These are phyloP conservation scores for Archaeoteleia sp. DNA, from an alignment of 2,888 invertebrate genomes.

Conservation along the genomic window DNA sequence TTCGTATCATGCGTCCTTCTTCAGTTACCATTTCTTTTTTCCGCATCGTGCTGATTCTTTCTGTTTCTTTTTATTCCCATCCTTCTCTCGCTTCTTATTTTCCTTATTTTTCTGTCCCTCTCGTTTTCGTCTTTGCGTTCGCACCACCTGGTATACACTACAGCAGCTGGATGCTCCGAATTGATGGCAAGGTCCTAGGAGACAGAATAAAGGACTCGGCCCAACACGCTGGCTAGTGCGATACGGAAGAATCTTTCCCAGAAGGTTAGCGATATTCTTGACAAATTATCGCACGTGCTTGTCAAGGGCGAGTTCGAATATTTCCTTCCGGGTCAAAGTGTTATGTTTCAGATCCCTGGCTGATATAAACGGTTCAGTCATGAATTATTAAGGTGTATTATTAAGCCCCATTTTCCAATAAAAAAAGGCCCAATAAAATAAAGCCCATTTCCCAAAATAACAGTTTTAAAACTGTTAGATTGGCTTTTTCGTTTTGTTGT, in stretches of 20 bases:
- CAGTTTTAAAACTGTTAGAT: too few relatives aligned
- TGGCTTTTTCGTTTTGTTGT: too few relatives aligned
- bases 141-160: slow-evolving; percentile 3
- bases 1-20: slow-evolving; percentile 27
- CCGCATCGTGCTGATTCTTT: slow-evolving; percentile 11
- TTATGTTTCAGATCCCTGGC: too few relatives aligned
- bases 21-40: slow-evolving; percentile 53
- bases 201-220: not conserved
- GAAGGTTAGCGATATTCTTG: not conserved
- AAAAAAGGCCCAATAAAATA: too few relatives aligned
- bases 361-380: too few relatives aligned
- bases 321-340: too few relatives aligned
- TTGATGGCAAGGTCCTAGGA: not conserved
- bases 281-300: not conserved
- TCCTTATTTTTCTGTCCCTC: not conserved
- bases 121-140: slow-evolving; percentile 3
- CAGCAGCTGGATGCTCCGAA: not conserved
- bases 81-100: too few relatives aligned
- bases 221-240: not conserved
- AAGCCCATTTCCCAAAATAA: too few relatives aligned
- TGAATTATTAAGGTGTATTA: too few relatives aligned
- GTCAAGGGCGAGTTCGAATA: too few relatives aligned
- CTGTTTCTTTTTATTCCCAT: too few relatives aligned
- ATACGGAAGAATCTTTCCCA: slow-evolving; percentile 1
- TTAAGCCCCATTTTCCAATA: too few relatives aligned